These are phyloP conservation scores for Lumbricus terrestris DNA, from an alignment of 2,888 invertebrate species.

Conservation along the genomic window DNA sequence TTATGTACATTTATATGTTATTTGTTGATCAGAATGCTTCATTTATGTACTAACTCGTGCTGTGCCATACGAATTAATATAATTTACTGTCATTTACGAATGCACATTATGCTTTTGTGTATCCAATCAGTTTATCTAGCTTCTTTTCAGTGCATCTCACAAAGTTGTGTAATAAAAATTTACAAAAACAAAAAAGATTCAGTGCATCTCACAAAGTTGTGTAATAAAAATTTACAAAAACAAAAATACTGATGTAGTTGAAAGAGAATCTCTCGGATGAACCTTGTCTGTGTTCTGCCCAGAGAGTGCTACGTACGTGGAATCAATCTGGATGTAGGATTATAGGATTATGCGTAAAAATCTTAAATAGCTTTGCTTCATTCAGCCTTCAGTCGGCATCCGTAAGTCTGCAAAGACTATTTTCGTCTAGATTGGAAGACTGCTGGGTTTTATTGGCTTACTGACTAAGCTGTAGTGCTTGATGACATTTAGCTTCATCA, in stretches of 20 bases:
- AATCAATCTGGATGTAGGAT: not conserved
- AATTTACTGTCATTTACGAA: not conserved
- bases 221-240: no score
- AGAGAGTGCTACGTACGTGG: not conserved
- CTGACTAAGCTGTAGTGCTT: not conserved
- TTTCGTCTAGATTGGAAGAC: not conserved
- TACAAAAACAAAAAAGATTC: no score
- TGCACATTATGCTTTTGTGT: not conserved
- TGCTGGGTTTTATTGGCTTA: not conserved
- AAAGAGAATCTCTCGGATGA: not conserved
- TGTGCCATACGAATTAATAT: not conserved
- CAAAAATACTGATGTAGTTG: not conserved
- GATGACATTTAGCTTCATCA: not conserved
- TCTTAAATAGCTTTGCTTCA: not conserved
- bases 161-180: no score
- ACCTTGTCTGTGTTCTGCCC: not conserved
- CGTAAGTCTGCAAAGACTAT: not conserved
- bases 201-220: no score
- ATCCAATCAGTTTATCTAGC: not conserved
- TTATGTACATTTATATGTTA: not conserved
- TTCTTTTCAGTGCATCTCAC: not conserved
- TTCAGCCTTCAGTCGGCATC: not conserved
- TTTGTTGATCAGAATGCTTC: not conserved
- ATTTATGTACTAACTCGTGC: not conserved
- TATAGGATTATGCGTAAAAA: not conserved